A percentile compares a stretch with the other conserved stretches of the same genome.
Evolutionary conservation across 2,888 invertebrate species (phyloP).

Genomic region (Temnothorax rugatulus): DNA sequence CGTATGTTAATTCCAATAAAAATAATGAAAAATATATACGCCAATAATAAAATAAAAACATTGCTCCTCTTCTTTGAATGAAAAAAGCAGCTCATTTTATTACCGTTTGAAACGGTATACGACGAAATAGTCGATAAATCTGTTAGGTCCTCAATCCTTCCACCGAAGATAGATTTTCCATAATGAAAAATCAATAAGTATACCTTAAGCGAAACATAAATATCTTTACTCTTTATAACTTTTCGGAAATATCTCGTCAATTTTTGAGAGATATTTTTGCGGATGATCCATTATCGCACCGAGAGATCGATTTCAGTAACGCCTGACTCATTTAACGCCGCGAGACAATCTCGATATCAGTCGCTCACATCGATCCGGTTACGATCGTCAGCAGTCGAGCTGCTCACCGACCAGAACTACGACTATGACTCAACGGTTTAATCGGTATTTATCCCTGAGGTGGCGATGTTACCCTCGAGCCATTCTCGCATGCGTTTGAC

Average conservation of each 20-base stretch:
- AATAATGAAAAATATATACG: background rate
- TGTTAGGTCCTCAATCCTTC: background rate
- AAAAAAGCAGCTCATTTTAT: background rate
- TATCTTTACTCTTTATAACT: background rate
- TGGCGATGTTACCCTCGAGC: conserved; percentile 47
- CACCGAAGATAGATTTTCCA: background rate
- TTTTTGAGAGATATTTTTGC: background rate
- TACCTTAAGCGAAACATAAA: background rate
- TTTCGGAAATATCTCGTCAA: background rate
- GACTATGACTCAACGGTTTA: conserved; percentile 45
- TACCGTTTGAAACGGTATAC: background rate
- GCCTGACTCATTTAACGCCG: background rate
- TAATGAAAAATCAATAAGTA: background rate
- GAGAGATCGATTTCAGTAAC: background rate
- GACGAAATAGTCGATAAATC: background rate
- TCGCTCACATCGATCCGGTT: conserved; percentile 1
- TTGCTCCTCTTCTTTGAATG: background rate
- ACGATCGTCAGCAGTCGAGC: conserved; percentile 7
- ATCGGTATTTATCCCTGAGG: conserved; percentile 64
- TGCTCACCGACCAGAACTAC: conserved; percentile 12
- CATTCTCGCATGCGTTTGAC: conserved; percentile 57
- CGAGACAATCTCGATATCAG: conserved; percentile 26
- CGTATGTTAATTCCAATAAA: background rate
- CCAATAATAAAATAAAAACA: background rate
- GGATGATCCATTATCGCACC: background rate